Base-by-base conservation (phyloP, 2,113 vertebrate species). In the Onychorhynchus coronatus region DNA sequence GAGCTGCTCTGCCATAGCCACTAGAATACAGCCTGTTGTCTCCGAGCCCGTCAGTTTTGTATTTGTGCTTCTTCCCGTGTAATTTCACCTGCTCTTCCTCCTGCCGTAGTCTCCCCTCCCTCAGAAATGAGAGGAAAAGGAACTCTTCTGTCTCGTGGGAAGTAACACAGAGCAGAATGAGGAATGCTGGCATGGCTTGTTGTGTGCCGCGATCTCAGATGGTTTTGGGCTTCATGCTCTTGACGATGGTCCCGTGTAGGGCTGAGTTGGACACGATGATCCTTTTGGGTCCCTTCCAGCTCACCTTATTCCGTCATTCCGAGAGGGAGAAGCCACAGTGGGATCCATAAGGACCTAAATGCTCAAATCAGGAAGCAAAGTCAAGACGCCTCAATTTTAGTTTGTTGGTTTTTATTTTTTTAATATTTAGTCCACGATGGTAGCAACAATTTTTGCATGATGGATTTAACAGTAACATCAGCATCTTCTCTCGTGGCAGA, bases 381-480 rank as follows among this genome's bases (percentile, higher is more conserved):
- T 44, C 35, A 72, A 75, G 27, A 56, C 5, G 5, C 6, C 5
- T 41, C 4, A 6, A 2, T 15, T 22, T 28, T n/a, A n/a, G n/a
- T n/a, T n/a, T n/a, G n/a, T n/a, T n/a, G n/a, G n/a, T 37, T 4
- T 16, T n/a, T 16, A 17, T 27, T 62, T 17, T 39, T 12, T 30
- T 5, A n/a, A 14, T 31, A 56, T 49, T 85, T 68, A 5, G 4
- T 52, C 76, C 49, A 23, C 6, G 5, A 46, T 70, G 37, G 61
- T 12, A 44, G 9, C n/a, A 77, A 55, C 22, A 46, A 5, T 16
- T 83, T 86, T 70, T 53, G 55, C 1, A 0, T 4, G 1, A 39
- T 44, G 19, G 31, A 11, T 91, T 86, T 84, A 31, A 61, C 0
- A 0, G 22, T 6, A 71, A 15, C 0, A 0, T 41, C 72, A 66